Conservation (phyloP, 2,888 invertebrate genomes). For the Cyclophora punctaria region DNA sequence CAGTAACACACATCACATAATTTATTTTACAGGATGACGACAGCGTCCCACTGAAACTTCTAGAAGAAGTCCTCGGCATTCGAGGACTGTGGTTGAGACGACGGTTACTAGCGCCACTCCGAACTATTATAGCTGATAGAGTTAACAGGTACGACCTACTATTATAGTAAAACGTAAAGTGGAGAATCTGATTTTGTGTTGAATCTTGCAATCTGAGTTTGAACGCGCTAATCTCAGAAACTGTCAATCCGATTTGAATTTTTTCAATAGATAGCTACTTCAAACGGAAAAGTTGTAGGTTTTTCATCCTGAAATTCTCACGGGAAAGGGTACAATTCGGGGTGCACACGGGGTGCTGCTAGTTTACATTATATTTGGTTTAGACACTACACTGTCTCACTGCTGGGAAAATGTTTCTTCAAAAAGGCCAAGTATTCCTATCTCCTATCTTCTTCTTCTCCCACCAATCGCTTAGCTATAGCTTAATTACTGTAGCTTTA, state of each 20-base stretch:
- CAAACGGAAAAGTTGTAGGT: no score
- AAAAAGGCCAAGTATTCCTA: background rate
- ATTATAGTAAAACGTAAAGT: background rate
- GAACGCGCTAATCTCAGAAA: no score
- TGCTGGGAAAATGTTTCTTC: background rate
- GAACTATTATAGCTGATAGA: conserved; percentile 61
- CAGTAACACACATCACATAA: no score
- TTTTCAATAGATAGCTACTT: no score
- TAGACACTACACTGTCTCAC: background rate
- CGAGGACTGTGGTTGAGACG: conserved; percentile 60
- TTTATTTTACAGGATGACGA: conserved; percentile 47
- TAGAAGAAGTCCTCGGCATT: conserved; percentile 62
- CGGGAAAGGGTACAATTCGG: no score
- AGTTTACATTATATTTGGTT: background rate
- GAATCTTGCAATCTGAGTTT: no score
- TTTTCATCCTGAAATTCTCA: no score
- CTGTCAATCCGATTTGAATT: no score
- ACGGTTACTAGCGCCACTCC: conserved; percentile 53
- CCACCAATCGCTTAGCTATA: no score
- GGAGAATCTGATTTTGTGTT: background rate
- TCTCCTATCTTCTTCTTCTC: no score
- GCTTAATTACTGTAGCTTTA: no score
- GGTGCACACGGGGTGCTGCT: no score
- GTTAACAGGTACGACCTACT: conserved; percentile 52
- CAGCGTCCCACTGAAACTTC: conserved; percentile 51